Evolutionary conservation across 2,113 vertebrate genomes (phyloP), one percentile per base, ranked within the genome.

Genomic region (Paracanthobrama guichenoti): DNA sequence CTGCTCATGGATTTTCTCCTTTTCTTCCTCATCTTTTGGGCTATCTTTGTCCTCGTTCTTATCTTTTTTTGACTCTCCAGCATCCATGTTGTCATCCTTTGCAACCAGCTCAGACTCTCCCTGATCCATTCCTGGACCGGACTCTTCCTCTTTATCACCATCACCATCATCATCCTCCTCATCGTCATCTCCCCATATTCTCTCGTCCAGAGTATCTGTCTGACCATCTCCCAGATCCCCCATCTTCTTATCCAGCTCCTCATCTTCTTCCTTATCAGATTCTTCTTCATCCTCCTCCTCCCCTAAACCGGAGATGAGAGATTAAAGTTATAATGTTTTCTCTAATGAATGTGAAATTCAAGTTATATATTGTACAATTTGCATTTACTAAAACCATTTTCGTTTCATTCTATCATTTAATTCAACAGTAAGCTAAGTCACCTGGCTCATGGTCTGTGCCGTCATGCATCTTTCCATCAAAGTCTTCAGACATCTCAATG

Each of bases 401-500:
- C 20, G 22, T 9, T 39, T 69, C 9, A 69, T 20, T 42, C 31
- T 39, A 22, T 24, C 2, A 72, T 24, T 22, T 24, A 46, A 3
- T 4, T 14, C 22, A 44, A 35, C 18, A 53, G 12, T 67, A 4
- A 46, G 28, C 5, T 62, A 4, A 78, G 92, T 88, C 84, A 98
- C 98, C 97, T 93, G 93, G 90, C 86, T 96, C 94, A 73, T 95
- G 94, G 42, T 86, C 88, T n/a, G 97, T 95, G 2, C 95, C 97
- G 73, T 97, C 96, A 13, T 97, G 95, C 92, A 97, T 96, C 90
- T 97, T 96, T 39, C 97, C 98, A 4, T 97, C 96, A 88, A 99
- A 99, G 91, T 99, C 98, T 84, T 99, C 98, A 2, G 98, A 96
- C 98, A 99, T 99, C 92, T 99, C 98, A 62, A 99, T 95, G 39